Evolutionary conservation across 2,888 invertebrate species (phyloP), one percentile per base, ranked within the genome.

Genomic region (Podotricha telesiphe): DNA sequence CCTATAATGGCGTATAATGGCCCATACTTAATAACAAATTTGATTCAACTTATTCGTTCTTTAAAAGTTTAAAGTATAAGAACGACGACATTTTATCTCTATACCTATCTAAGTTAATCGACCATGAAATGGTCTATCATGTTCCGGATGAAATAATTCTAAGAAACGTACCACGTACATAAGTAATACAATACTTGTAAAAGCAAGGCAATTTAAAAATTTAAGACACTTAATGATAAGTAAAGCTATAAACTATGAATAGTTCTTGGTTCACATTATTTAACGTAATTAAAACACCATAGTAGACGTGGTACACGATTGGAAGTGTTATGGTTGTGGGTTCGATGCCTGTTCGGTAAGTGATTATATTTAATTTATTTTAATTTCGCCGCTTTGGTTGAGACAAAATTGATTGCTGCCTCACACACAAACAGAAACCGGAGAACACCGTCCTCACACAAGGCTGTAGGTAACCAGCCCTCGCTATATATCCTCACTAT

Each of bases 111-210:
- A 59, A 22, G 1, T 45, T 45, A 59, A 45, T 59, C 59, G 59
- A 45, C 45, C 59, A 28, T 59, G 45, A 59, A 59, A 59, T 45
- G 59, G 45, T 22, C 59, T 59, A 59, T 59, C 45, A 28, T 59
- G 45, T 59, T 45, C 22, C 59, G 45, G 45, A 59, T 59, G 59
- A 45, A 59, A 59, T 11, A 59, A 28, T 59, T 28, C 59, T 6
- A 45, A 59, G 59, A 59, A 59, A 45, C n/a, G 45, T 22, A 17
- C n/a, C 10, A n/a, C n/a, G n/a, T n/a, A n/a, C 34, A 17, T 8
- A 37, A 59, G 59, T 59, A 59, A 59, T 45, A 59, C 11, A 28
- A 59, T 59, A 28, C 45, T 42, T 59, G 6, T 6, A 45, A 17
- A 15, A 4, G 1, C n/a, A 22, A 6, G 45, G n/a, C 42, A 20